These are phyloP conservation scores for Leucoptera coffeella DNA, from an alignment of 2,888 invertebrate species.

Conservation along the genomic window DNA sequence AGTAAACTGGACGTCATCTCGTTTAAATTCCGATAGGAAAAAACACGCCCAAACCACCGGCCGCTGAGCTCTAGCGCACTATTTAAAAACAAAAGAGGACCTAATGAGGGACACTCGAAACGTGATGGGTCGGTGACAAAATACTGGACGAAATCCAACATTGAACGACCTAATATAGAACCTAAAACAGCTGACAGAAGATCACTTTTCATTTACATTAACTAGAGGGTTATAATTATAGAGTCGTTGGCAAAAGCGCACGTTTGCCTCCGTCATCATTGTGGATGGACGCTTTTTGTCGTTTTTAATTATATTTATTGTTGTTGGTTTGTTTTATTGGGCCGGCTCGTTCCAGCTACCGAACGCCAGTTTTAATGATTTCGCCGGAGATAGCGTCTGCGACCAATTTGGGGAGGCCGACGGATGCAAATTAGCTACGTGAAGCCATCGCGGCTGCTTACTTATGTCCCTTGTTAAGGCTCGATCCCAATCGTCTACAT, in stretches of 20 bases:
- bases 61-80: conserved; percentile 19
- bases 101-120: conserved; percentile 31
- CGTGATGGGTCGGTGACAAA: conserved; percentile 39
- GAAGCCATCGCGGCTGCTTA: too few relatives aligned
- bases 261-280: conserved; percentile 37
- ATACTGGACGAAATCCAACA: conserved; percentile 23
- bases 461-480: too few relatives aligned
- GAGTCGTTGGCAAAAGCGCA: conserved; percentile 41
- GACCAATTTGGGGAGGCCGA: conserved; percentile 40
- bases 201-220: conserved; percentile 1
- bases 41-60: conserved; percentile 14
- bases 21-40: conserved; percentile 39
- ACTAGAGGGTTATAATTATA: conserved; percentile 25
- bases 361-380: conserved; percentile 44
- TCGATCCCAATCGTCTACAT: too few relatives aligned
- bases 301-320: conserved; percentile 51
- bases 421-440: too few relatives aligned
- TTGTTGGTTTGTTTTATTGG: conserved; percentile 47
- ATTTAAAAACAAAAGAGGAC: conserved; percentile 24
- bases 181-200: conserved; percentile 8
- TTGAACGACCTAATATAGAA: conserved; percentile 11
- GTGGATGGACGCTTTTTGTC: conserved; percentile 44
- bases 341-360: conserved; percentile 39
- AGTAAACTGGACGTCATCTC: conserved; percentile 18
- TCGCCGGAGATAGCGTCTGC: conserved; percentile 27